phyloP scores from a whole-genome alignment of 2,888 invertebrate species.

The Flexamia atlantica region DNA sequence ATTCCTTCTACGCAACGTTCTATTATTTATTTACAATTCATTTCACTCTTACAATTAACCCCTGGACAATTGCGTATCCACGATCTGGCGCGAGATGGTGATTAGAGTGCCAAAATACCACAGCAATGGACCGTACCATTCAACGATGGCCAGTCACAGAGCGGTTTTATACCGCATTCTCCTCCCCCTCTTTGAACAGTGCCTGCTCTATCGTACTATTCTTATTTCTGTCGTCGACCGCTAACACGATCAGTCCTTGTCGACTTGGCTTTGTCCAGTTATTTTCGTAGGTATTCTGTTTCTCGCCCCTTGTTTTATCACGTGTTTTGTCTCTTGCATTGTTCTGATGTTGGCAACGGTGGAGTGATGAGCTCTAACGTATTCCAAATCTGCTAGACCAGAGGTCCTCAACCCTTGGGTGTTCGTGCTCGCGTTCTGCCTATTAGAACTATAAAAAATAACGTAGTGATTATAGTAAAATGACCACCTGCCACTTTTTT shows the following conservation, averaged over 20 bases:
- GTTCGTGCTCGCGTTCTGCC: no score
- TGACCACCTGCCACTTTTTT: no score
- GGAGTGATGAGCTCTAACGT: no score
- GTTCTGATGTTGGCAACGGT: no score
- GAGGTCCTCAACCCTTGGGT: no score
- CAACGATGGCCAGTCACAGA: not conserved
- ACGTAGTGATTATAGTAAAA: no score
- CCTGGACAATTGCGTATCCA: not conserved
- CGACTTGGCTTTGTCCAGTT: not conserved
- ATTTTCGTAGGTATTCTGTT: conserved; percentile 29
- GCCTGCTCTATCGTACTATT: not conserved
- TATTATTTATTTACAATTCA: no score
- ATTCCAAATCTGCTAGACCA: no score
- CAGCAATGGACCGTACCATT: conserved; percentile 25
- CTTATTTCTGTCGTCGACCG: conserved; percentile 8
- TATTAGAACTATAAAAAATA: no score
- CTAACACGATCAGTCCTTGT: not conserved
- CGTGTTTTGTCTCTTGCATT: not conserved
- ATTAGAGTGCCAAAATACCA: not conserved
- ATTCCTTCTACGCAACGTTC: no score
- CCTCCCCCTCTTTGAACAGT: not conserved
- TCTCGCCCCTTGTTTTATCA: conserved; percentile 4
- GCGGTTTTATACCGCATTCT: not conserved
- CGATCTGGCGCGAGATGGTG: not conserved
- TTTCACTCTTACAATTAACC: no score